Conservation (phyloP, 2,113 vertebrate genomes). For the Myiozetetes cayanensis region DNA sequence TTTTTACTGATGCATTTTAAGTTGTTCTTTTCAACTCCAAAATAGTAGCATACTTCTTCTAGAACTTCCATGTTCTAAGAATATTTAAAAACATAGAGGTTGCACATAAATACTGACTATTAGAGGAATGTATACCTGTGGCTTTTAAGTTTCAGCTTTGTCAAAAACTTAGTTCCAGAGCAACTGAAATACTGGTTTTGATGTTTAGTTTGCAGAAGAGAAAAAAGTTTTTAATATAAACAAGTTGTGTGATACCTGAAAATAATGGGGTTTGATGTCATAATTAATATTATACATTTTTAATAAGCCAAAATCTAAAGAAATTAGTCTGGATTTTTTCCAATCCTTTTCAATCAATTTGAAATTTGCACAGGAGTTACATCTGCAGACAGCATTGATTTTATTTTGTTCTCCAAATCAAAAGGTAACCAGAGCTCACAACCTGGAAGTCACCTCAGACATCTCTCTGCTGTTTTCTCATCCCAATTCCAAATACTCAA, state of each 20-base stretch:
- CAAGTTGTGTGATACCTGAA: background rate
- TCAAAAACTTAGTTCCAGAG: background rate
- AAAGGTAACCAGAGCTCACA: background rate
- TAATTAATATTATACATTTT: background rate
- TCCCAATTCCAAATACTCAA: background rate
- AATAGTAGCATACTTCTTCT: background rate
- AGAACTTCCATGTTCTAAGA: background rate
- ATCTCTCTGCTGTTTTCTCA: background rate
- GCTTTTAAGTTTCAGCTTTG: background rate
- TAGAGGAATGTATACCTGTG: background rate
- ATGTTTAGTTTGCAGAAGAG: background rate
- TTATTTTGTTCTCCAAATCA: background rate
- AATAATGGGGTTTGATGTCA: background rate
- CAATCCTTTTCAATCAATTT: background rate
- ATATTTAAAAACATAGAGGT: background rate
- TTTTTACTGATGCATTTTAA: background rate
- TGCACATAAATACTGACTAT: background rate
- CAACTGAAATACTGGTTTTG: background rate
- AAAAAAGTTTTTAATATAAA: background rate
- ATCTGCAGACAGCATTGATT: background rate
- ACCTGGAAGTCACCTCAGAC: background rate
- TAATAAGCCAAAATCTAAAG: background rate
- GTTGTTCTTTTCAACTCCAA: background rate
- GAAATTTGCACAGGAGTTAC: background rate
- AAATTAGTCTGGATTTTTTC: background rate